phyloP scores from a whole-genome alignment of 2,888 invertebrate genomes.

The Unio delphinus region DNA sequence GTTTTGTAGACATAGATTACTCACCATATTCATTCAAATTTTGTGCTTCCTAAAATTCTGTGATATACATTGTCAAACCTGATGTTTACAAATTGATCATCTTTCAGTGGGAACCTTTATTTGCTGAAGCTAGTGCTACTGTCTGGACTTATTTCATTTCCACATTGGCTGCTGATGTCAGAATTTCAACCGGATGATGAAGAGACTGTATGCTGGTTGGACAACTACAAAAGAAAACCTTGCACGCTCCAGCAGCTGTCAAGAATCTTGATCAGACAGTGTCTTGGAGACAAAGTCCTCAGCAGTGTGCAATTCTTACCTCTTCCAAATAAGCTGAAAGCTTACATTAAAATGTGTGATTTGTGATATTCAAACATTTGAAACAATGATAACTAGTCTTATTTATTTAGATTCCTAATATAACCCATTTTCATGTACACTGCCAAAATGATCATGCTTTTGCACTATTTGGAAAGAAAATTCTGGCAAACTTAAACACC shows the following conservation, averaged over 20 bases:
- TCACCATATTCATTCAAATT: too few species aligned
- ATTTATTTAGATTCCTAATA: too few species aligned
- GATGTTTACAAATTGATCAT: background rate
- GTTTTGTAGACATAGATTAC: too few species aligned
- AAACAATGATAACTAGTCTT: too few species aligned
- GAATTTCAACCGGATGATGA: slow-evolving; percentile 30
- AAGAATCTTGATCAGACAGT: slow-evolving; percentile 36
- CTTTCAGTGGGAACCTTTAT: slow-evolving; percentile 25
- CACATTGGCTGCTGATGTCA: slow-evolving; percentile 16
- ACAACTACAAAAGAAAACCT: slow-evolving; percentile 34
- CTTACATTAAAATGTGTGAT: slow-evolving; percentile 32
- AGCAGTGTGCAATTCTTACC: slow-evolving; percentile 21
- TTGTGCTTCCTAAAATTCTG: too few species aligned
- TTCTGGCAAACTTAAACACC: too few species aligned
- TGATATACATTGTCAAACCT: too few species aligned
- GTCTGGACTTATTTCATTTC: slow-evolving; percentile 38
- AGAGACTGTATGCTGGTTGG: slow-evolving; percentile 36
- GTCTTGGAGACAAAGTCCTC: slow-evolving; percentile 43
- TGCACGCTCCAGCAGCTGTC: slow-evolving; percentile 35
- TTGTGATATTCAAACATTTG: slow-evolving; percentile 3
- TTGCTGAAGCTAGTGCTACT: slow-evolving; percentile 38
- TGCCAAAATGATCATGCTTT: too few species aligned
- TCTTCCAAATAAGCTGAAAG: slow-evolving; percentile 36
- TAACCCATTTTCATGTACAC: too few species aligned
- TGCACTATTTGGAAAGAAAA: too few species aligned